These are phyloP conservation scores for Chaetodon trifascialis DNA, from an alignment of 2,113 vertebrate genomes.

Conservation along the genomic window DNA sequence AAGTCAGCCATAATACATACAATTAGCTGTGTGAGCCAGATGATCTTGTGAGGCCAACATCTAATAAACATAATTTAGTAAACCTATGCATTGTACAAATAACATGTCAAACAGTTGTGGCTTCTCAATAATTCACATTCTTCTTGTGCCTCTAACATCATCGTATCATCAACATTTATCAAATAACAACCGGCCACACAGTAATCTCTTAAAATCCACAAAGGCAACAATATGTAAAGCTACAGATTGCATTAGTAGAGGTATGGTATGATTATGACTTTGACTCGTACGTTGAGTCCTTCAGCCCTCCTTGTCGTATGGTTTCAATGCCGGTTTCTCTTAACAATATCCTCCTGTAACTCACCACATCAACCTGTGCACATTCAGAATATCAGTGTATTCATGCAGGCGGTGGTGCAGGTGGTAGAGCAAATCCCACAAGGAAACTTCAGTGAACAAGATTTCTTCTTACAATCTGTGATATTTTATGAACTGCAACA, in stretches of 20 bases:
- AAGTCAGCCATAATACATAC: constrained; percentile 29
- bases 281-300: constrained; percentile 46
- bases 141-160: constrained; percentile 18
- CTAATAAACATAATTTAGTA: constrained; percentile 43
- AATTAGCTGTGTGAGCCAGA: constrained; percentile 27
- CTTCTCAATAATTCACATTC: constrained; percentile 60
- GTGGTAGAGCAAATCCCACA: constrained; percentile 29
- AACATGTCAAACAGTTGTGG: constrained; percentile 45
- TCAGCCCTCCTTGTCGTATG: constrained; percentile 44
- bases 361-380: constrained; percentile 46
- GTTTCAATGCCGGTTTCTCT: constrained; percentile 36
- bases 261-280: constrained; percentile 59
- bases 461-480: constrained; percentile 47
- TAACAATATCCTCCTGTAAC: constrained; percentile 7
- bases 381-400: constrained; percentile 63
- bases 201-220: constrained; percentile 60
- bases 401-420: constrained; percentile 60
- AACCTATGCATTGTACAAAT: constrained; percentile 45
- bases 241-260: constrained; percentile 69
- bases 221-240: constrained; percentile 79
- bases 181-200: constrained; percentile 39
- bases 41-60: constrained; percentile 17
- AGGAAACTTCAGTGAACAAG: constrained; percentile 41
- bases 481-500: constrained; percentile 48
- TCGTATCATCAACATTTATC: constrained; percentile 33